These are phyloP conservation scores for Hemichromis elongatus DNA, from an alignment of 2,113 vertebrate genomes.

Conservation along the genomic window DNA sequence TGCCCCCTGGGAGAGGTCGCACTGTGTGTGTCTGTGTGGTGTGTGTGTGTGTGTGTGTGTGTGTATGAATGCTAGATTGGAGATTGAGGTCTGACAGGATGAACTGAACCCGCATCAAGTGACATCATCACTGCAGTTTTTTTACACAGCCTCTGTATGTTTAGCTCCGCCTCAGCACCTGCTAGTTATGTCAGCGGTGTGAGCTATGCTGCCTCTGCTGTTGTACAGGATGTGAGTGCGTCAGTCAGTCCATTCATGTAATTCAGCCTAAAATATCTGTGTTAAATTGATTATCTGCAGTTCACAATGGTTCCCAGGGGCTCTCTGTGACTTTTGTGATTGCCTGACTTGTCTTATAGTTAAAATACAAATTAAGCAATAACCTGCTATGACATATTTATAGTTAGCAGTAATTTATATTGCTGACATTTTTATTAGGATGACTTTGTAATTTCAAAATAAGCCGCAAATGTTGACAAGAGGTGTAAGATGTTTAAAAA, in stretches of 20 bases:
- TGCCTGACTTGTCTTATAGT: background rate
- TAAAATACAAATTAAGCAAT: background rate
- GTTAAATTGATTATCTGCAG: background rate
- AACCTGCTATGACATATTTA: too few species aligned
- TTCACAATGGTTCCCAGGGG: background rate
- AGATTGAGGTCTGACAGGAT: slow-evolving; percentile 16
- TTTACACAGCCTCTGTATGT: background rate
- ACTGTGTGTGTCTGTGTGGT: background rate
- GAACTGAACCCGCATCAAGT: slow-evolving; percentile 4
- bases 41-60: background rate
- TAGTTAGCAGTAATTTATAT: too few species aligned
- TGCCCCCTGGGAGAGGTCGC: slow-evolving; percentile 11
- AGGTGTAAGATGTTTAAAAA: background rate
- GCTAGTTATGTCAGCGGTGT: background rate
- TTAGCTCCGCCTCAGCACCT: slow-evolving; percentile 14
- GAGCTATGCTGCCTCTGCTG: background rate
- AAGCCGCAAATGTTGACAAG: too few species aligned
- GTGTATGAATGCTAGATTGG: background rate
- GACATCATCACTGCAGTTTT: background rate
- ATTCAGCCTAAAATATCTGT: background rate
- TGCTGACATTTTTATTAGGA: too few species aligned
- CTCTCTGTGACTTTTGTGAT: background rate
- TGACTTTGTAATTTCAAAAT: too few species aligned
- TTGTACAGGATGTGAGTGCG: background rate
- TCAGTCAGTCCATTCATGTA: background rate